Conservation (phyloP, 2,888 invertebrate genomes). For the Xanthia togata region DNA sequence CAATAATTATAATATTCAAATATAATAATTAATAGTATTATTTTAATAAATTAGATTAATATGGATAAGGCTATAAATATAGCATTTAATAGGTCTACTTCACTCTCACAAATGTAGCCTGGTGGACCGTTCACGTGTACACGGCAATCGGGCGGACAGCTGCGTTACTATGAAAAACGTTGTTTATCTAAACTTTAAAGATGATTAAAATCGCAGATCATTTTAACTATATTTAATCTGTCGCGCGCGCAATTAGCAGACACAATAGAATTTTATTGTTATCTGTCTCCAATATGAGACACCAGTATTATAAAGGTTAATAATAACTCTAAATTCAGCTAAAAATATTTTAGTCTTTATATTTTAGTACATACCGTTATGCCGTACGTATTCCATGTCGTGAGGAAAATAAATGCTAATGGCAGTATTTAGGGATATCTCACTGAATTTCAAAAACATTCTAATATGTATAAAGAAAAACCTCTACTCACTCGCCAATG, state of each 20-base stretch:
- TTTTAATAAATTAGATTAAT: slow-evolving; percentile 80
- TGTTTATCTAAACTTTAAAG: slow-evolving; percentile 61
- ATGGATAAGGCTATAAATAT: slow-evolving; percentile 87
- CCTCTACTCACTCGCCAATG: slow-evolving; percentile 52
- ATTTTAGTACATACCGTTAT: slow-evolving; percentile 52
- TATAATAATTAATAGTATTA: slow-evolving; percentile 71
- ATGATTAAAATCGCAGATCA: slow-evolving; percentile 67
- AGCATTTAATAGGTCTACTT: slow-evolving; percentile 79
- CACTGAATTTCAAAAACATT: slow-evolving; percentile 42
- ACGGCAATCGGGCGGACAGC: slow-evolving; percentile 41
- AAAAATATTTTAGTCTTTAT: slow-evolving; percentile 64
- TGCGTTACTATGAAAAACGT: slow-evolving; percentile 50
- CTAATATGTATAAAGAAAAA: slow-evolving; percentile 55
- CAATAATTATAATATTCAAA: slow-evolving; percentile 84
- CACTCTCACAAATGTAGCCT: slow-evolving; percentile 82
- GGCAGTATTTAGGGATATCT: slow-evolving; percentile 61
- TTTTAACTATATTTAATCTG: slow-evolving; percentile 57
- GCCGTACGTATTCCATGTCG: slow-evolving; percentile 47
- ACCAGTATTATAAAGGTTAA: no score
- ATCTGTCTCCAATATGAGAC: no score
- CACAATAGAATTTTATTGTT: no score
- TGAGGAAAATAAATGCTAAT: slow-evolving; percentile 61
- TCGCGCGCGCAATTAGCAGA: no score
- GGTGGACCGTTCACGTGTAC: slow-evolving; percentile 66
- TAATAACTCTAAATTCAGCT: slow-evolving; percentile 63